Base-by-base conservation (phyloP, 1,140 invertebrate species). In the Nebria ingens region DNA sequence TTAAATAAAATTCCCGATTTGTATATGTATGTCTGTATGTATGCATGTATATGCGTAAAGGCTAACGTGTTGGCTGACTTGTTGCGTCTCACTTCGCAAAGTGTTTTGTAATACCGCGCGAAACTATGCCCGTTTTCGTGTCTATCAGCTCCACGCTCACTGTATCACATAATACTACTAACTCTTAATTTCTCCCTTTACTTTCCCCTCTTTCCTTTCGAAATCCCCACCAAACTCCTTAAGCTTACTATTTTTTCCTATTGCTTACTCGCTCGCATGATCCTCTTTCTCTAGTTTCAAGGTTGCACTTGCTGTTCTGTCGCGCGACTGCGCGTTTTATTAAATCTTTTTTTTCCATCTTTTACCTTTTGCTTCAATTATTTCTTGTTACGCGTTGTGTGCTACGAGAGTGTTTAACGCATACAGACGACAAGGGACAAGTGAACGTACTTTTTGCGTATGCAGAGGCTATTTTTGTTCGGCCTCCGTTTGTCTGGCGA, bases 111-210 rank as follows among this genome's bases (percentile, higher is more conserved):
- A n/a, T n/a, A n/a, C n/a, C n/a, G n/a, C n/a, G n/a, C n/a, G n/a
- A n/a, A n/a, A n/a, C 25, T 34, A 34, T 9, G 25, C n/a, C n/a
- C 25, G 25, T 34, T 34, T 34, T 9, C 25, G 25, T n/a, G 6
- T 9, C 25, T 34, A n/a, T 34, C 25, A 34, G 25, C 25, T 34
- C 25, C n/a, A 34, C 25, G n/a, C n/a, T n/a, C 25, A 34, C 25
- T 45, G 40, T 4, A 45, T 45, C 62, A 62, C 65, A 61, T 66
- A 65, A 62, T 66, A 65, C 63, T 64, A 65, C 62, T 63, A 65
- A 57, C 58, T 67, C 66, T 65, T 65, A 68, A 70, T 70, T 70
- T 69, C 68, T 70, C 64, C 64, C 67, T 69, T 68, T 70, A 67
- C 64, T 68, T 70, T 70, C 65, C 68, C 66, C 67, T 64, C 68